Evolutionary conservation across 2,113 vertebrate species (phyloP), one percentile per base, ranked within the genome.

Genomic region (Xiphophorus couchianus): DNA sequence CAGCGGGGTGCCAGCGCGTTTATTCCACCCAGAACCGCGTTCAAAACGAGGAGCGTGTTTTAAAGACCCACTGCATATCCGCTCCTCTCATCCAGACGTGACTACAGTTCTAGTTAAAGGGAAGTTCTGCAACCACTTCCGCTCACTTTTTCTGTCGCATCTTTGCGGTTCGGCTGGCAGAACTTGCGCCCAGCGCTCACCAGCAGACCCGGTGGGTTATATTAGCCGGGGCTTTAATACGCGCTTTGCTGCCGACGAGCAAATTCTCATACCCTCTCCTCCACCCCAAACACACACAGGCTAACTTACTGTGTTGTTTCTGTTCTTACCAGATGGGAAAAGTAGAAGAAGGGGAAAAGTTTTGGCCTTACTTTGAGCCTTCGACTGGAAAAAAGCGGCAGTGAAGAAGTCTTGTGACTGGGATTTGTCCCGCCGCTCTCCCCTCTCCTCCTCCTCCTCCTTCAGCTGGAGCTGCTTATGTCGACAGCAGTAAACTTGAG

Each of bases 371-470:
- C 29, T 25, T 76, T 81, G 88, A 37, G 5, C 90, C 88, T 80
- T 54, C 12, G 27, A 2, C 17, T 0, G n/a, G 19, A 3, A 19
- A 54, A 30, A 61, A 19, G 62, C 31, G 33, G 65, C 37, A 25
- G 62, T 3, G 60, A 27, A 71, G 68, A 66, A 69, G 83, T 87
- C 90, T 88, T 86, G 83, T 88, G 90, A 92, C 89, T 89, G 44
- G 78, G 88, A 83, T 88, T 87, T 79, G 73, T 69, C 60, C 73
- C 75, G 9, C 60, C 69, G 76, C 44, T 48, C 66, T 28, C 33
- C 14, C 22, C 11, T 9, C 66, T 44, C 25, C 28, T 28, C 28
- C 27, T 28, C 27, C 51, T 48, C 48, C 77, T 72, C 27, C 77
- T 81, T 48, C 81, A 48, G 27, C 76, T 15, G 61, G 27, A 66